phyloP scores from a whole-genome alignment of 2,888 invertebrate genomes.

The Apodemia mormo region DNA sequence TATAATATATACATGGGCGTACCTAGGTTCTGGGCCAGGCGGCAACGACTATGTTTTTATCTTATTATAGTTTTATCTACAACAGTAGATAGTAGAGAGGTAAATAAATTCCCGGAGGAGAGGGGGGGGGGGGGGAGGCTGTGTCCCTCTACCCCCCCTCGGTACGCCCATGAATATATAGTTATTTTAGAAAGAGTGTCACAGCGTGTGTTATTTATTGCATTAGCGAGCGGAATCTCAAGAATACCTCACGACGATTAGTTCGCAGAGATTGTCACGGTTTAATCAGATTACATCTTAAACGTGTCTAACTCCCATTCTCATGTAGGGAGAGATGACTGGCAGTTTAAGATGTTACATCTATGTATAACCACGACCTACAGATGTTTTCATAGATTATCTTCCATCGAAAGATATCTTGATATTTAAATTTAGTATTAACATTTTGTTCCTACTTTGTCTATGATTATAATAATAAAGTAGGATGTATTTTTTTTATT shows the following conservation, averaged over 20 bases:
- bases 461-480: not conserved
- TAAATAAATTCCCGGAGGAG: too few relatives aligned
- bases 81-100: too few relatives aligned
- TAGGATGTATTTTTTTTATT: too few relatives aligned
- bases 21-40: too few relatives aligned
- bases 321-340: conserved; percentile 23
- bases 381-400: not conserved
- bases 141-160: too few relatives aligned
- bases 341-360: conserved; percentile 20
- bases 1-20: too few relatives aligned
- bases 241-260: not conserved
- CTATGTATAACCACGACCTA: not conserved
- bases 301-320: conserved; percentile 33
- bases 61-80: too few relatives aligned
- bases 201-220: conserved; percentile 35
- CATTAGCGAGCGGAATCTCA: conserved; percentile 27
- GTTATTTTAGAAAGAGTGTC: conserved; percentile 18
- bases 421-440: not conserved
- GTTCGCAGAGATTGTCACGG: too few relatives aligned
- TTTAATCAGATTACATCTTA: conserved; percentile 30
- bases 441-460: too few relatives aligned
- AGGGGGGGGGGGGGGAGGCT: too few relatives aligned
- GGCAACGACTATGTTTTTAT: too few relatives aligned
- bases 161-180: too few relatives aligned
- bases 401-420: not conserved